Conservation (phyloP, 2,113 vertebrate species). For the Geococcyx californianus region DNA sequence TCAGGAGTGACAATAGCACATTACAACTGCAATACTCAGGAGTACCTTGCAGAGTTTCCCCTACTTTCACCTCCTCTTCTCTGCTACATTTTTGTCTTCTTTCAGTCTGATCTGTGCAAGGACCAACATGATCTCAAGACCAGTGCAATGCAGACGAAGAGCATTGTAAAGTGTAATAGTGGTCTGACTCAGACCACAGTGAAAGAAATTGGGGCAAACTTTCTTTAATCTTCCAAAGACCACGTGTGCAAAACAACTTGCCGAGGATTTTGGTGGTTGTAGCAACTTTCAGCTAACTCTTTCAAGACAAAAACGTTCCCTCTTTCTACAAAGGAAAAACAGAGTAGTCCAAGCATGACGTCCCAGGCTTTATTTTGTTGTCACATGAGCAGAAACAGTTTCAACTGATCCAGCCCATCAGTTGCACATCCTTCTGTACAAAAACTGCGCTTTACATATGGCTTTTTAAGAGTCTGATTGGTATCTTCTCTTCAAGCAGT, state of each 20-base stretch:
- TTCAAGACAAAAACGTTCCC: not conserved
- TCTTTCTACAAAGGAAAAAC: not conserved
- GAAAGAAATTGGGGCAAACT: not conserved
- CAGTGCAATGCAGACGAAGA: accelerated
- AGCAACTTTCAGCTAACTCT: not conserved
- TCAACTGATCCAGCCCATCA: not conserved
- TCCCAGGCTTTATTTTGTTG: not conserved
- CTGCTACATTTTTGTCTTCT: not conserved
- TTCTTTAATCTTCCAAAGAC: not conserved
- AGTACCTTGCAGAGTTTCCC: not conserved
- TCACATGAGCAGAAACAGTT: not conserved
- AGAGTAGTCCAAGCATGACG: not conserved
- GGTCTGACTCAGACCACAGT: not conserved
- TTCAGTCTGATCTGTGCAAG: not conserved
- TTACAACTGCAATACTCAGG: accelerated
- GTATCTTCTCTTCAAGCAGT: not conserved
- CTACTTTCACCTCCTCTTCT: not conserved
- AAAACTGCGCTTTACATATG: not conserved
- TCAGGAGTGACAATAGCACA: not conserved
- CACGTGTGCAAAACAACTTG: not conserved
- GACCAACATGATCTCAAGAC: not conserved
- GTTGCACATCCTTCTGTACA: not conserved
- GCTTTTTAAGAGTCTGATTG: not conserved
- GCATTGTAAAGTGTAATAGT: not conserved
- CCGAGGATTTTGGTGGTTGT: accelerated